A percentile compares a stretch with the other conserved stretches of the same genome.
These are phyloP conservation scores for Aptenodytes patagonicus DNA, from an alignment of 2,113 vertebrate genomes.

Conservation along the genomic window DNA sequence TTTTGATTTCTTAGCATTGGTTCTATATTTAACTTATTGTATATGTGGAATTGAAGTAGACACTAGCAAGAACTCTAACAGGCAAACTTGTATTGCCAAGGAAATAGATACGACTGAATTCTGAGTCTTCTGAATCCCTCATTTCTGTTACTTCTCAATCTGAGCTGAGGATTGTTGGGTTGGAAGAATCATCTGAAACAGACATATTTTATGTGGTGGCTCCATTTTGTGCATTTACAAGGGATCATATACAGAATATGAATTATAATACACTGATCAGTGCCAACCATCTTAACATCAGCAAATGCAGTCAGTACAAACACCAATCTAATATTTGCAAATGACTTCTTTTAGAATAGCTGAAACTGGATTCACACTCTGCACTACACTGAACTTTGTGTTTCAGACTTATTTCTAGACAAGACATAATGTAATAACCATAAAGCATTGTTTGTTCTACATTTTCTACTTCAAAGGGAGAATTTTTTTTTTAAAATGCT, in stretches of 20 bases:
- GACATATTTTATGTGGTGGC: neutral
- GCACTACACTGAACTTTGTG: neutral
- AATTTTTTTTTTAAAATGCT: neutral
- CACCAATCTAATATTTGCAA: neutral
- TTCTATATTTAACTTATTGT: neutral
- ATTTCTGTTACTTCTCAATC: neutral
- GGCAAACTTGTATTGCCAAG: neutral
- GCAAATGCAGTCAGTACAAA: neutral
- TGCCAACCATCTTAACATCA: neutral
- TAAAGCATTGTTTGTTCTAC: neutral
- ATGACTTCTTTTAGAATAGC: neutral
- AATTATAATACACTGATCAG: neutral
- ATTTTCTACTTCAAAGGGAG: neutral
- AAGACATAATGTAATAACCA: neutral
- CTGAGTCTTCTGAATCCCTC: neutral
- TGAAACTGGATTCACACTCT: neutral
- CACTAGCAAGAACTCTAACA: neutral
- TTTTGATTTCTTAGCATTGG: neutral
- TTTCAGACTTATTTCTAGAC: neutral
- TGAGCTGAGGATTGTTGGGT: neutral
- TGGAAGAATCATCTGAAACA: neutral
- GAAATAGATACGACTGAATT: neutral
- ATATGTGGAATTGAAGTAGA: slow-evolving; percentile 6
- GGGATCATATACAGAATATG: neutral
- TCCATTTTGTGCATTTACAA: neutral